Evolutionary conservation across 2,888 invertebrate genomes (phyloP).

Genomic region (Ditula angustiorana): DNA sequence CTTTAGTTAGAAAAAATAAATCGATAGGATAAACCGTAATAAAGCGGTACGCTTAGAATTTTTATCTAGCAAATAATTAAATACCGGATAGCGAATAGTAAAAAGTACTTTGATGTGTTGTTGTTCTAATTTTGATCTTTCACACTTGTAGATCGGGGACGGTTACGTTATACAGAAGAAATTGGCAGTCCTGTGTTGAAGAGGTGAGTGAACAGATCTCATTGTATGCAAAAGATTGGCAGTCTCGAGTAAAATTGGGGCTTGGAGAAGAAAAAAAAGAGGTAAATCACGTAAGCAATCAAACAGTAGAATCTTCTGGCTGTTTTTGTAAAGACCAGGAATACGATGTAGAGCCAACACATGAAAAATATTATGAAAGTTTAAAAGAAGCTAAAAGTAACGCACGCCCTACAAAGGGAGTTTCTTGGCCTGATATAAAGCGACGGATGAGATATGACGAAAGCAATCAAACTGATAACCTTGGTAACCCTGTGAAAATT

Average conservation of each 20-base stretch:
- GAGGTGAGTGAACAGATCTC: background rate
- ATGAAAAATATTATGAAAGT: background rate
- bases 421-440: background rate
- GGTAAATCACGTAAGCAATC: background rate
- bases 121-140: no score
- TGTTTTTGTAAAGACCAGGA: background rate
- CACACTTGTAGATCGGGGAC: background rate
- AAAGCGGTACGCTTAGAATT: no score
- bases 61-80: no score
- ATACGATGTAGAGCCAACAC: background rate
- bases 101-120: no score
- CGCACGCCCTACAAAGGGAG: background rate
- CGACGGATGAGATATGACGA: background rate
- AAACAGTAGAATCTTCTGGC: no score
- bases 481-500: background rate
- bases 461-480: background rate
- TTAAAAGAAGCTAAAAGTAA: background rate
- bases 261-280: background rate
- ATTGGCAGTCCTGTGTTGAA: background rate
- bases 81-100: no score
- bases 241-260: background rate
- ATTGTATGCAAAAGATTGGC: background rate
- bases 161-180: background rate
- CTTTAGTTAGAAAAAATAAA: no score
- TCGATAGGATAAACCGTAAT: no score